Conservation (phyloP, 2,888 invertebrate species). For the Mechanitis mazaeus region DNA sequence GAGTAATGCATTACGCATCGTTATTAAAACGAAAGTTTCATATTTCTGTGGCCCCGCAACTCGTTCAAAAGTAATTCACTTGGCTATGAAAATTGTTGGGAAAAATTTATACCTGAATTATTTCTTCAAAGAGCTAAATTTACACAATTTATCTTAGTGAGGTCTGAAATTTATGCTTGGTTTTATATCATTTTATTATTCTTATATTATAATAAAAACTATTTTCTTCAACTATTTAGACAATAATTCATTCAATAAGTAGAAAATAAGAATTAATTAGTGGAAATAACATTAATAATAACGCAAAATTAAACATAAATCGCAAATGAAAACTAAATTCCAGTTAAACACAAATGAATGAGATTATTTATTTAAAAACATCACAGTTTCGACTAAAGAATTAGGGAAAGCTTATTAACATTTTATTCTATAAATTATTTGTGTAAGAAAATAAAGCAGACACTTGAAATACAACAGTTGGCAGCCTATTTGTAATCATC, state of each 20-base stretch:
- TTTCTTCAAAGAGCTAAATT: constrained; percentile 10
- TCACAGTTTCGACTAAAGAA: background rate
- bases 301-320: too few relatives aligned
- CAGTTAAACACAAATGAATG: too few relatives aligned
- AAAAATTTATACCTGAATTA: constrained; percentile 20
- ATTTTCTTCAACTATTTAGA: too few relatives aligned
- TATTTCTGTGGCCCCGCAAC: constrained; percentile 14
- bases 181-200: too few relatives aligned
- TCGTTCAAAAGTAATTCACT: constrained; percentile 19
- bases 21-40: constrained; percentile 16
- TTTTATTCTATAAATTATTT: constrained; percentile 2
- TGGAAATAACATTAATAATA: too few relatives aligned
- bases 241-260: too few relatives aligned
- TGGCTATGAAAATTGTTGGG: constrained; percentile 12
- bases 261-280: too few relatives aligned
- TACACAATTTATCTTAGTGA: background rate
- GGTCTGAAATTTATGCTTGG: too few relatives aligned
- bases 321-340: too few relatives aligned
- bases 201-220: too few relatives aligned
- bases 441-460: constrained; percentile 5
- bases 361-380: background rate
- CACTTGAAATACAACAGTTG: constrained; percentile 7
- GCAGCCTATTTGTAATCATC: constrained; percentile 11
- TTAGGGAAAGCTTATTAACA: constrained; percentile 1
- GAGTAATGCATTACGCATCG: background rate